Evolutionary conservation across 30 jellyfish, hydroid and myxozoan genomes (phyloP).

Genomic region (Hydractinia echinata): DNA sequence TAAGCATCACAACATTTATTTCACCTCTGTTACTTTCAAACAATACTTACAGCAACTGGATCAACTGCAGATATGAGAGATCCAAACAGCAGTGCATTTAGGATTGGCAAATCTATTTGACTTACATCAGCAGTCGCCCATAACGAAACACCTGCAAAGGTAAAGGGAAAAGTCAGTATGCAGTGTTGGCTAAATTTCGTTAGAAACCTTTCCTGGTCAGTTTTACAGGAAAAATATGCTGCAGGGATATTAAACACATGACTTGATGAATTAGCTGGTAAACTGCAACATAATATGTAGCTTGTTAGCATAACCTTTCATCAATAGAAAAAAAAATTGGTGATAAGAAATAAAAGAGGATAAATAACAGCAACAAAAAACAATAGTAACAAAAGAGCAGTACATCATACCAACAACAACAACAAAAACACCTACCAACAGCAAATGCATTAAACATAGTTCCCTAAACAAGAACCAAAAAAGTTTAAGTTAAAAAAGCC

Average conservation of each 20-base stretch:
- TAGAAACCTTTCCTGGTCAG: too few species aligned
- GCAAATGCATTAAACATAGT: conserved; percentile 84
- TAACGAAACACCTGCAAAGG: conserved; percentile 53
- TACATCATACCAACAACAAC: too few species aligned
- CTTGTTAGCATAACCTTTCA: too few species aligned
- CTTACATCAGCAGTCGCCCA: conserved; percentile 43
- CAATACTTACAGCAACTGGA: conserved; percentile 94
- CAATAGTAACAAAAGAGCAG: not conserved
- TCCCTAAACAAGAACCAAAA: conserved; percentile 41
- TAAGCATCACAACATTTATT: too few species aligned
- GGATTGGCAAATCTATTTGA: conserved; percentile 45
- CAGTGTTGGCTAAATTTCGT: too few species aligned
- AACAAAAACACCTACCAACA: conserved; percentile 51
- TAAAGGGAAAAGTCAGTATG: too few species aligned
- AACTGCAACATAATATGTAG: too few species aligned
- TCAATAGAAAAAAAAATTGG: too few species aligned
- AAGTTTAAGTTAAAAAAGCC: too few species aligned
- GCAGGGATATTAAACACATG: too few species aligned
- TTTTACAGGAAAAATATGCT: too few species aligned
- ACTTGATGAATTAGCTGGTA: too few species aligned
- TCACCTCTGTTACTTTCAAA: not conserved
- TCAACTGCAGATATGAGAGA: conserved; percentile 96
- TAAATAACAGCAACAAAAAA: not conserved
- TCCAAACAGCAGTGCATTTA: conserved; percentile 89
- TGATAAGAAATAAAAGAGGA: not conserved